Base-by-base conservation (phyloP, 1,140 invertebrate genomes). In the Eupristina koningsbergeri region DNA sequence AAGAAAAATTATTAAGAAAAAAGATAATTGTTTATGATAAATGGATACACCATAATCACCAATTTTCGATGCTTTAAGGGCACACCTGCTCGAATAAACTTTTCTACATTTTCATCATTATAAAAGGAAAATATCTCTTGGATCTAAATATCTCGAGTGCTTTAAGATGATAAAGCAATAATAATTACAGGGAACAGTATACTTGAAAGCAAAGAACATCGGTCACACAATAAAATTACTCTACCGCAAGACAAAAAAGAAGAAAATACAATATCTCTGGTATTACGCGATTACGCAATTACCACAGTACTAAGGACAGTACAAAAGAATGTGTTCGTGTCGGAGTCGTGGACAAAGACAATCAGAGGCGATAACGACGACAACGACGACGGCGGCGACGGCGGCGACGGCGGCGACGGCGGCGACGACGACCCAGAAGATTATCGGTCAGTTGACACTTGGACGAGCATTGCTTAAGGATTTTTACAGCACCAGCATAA, bases 281-380 rank as follows among this genome's bases (percentile, higher is more conserved):
- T 53, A 47, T 64, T 2, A n/a, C 8, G 9, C 6, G 34, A 67
- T 67, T 34, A 58, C 31, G 74, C 50, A 58, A 47, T 76, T 53
- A 76, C 29, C 47, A 36, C 8, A 7, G 29, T 29, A 29, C 26
- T 17, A 22, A 50, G 47, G 47, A 73, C 39, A 58, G 22, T 45
- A 45, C 41, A 26, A 9, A 22, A 3, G 53, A 58, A 22, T 58
- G 53, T 13, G 19, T 26, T 3, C 22, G 26, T 26, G 53, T 1
- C 53, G 26, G 22, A 22, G 53, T 9, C 26, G 53, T 22, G 53
- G 26, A 58, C 53, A 74, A 74, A 47, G 71, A 22, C 29, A 76
- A 76, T 76, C 74, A 58, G 29, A 29, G 8, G 58, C 58, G 53
- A 31, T 76, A n/a, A n/a, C n/a, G n/a, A n/a, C n/a, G n/a, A n/a